Percentiles rank a stretch among this genome's conserved stretches.
phyloP scores from a whole-genome alignment of 2,797 vertebrate species.

The Aselliscus stoliczkanus region DNA sequence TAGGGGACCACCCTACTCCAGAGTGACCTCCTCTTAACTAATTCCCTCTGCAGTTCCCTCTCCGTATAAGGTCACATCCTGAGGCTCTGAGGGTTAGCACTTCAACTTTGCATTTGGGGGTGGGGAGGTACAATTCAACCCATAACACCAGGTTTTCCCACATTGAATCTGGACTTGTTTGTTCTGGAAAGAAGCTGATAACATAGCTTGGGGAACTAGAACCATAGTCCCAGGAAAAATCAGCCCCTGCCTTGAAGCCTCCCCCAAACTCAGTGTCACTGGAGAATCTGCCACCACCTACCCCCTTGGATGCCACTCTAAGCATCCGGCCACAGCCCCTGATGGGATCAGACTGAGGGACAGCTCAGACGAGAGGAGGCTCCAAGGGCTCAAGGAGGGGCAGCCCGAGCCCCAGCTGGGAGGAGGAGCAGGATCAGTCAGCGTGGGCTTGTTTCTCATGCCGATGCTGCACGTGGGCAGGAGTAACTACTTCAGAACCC shows the following conservation, averaged over 20 bases:
- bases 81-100: neutral
- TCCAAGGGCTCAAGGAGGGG: neutral
- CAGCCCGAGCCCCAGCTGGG: neutral
- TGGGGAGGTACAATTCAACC: no score
- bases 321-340: rapidly evolving
- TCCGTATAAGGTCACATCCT: no score
- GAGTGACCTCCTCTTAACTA: neutral
- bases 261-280: neutral
- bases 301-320: no score
- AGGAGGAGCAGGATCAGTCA: neutral
- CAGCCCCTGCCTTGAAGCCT: neutral
- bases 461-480: neutral
- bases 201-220: neutral
- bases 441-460: neutral
- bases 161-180: neutral
- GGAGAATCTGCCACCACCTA: no score
- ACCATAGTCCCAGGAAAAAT: neutral
- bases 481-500: rapidly evolving
- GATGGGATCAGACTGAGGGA: no score
- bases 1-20: neutral
- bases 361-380: no score
- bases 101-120: neutral
- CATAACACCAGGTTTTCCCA: neutral
- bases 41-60: no score
- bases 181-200: neutral